Percentiles rank a stretch among this genome's conserved stretches.
phyloP scores from a whole-genome alignment of 2,888 invertebrate species.

The Hydroisotoma schaefferi region DNA sequence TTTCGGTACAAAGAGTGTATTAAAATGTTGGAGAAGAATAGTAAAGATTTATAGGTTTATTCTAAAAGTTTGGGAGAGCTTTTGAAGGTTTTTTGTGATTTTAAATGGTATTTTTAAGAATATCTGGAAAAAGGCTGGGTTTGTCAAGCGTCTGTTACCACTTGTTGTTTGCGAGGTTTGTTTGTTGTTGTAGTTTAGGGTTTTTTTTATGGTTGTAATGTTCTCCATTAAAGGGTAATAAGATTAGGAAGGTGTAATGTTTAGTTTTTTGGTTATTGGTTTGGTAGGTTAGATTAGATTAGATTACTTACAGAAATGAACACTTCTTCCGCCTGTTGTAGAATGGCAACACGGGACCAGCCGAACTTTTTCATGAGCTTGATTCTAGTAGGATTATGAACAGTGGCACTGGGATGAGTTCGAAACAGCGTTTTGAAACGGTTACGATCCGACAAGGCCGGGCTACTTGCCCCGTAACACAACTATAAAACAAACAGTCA shows the following conservation, averaged over 20 bases:
- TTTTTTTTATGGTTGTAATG: not conserved
- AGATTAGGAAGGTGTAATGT: not conserved
- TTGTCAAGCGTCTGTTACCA: not conserved
- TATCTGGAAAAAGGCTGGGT: not conserved
- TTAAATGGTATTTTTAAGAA: not conserved
- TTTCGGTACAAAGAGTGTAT: not conserved
- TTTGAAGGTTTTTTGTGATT: not conserved
- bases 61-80: too few relatives aligned
- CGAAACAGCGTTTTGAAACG: slow-evolving; percentile 97
- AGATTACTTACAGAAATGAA: slow-evolving; percentile 82
- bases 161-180: too few relatives aligned
- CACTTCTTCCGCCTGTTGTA: slow-evolving; percentile 98
- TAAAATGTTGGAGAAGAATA: not conserved
- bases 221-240: not conserved
- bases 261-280: too few relatives aligned
- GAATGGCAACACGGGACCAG: slow-evolving; percentile 94
- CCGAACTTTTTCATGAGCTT: slow-evolving; percentile 94
- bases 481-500: slow-evolving; percentile 61
- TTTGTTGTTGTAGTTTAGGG: not conserved
- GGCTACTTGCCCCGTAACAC: slow-evolving; percentile 98
- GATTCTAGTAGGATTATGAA: slow-evolving; percentile 96
- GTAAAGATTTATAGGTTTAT: not conserved
- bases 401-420: slow-evolving; percentile 98
- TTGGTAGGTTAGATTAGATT: too few relatives aligned
- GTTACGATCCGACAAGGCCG: slow-evolving; percentile 92